Evolutionary conservation across 1,140 invertebrate genomes (phyloP), one percentile per base, ranked within the genome.

Genomic region (Diabrotica undecimpunctata): DNA sequence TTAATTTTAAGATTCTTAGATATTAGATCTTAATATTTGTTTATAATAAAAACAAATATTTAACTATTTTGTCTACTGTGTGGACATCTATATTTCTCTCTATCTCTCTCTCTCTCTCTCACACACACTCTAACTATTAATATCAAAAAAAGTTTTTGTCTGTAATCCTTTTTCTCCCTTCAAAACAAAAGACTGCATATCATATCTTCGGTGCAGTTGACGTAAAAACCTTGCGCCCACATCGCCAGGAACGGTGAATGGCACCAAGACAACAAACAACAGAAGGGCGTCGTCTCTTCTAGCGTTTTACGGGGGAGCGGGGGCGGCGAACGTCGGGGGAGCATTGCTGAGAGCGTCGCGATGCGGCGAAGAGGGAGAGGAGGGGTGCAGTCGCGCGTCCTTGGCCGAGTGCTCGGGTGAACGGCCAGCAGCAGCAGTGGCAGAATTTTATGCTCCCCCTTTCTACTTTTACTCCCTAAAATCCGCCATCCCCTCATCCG

Each of bases 381-480:
- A 65, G 61, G 65, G 67, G 65, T 60, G 59, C 54, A 64, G 39
- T 53, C 37, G 7, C 57, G 66, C 72, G 72, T 74, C 73, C 73
- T 74, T 74, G 73, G 73, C 73, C 73, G 73, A 74, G 63, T 73
- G 70, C 61, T 69, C 69, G 73, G 73, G 73, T 74, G 73, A 74
- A 74, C 72, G 73, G 71, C 73, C 73, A 69, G 41, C 50, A 64
- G 62, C 13, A 56, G 41, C 38, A 46, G 50, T 62, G 14, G 54
- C 14, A 61, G 46, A 57, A 57, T 36, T 38, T 57, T n/a, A 36
- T 10, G 55, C 55, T 37, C 36, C 37, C 55, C 41, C n/a, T 46
- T 25, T 25, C 25, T 25, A 25, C 25, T 25, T 25, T 25, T 25
- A 25, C 25, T 25, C 25, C 25, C 25, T 25, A 25, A 25, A 25